Conservation (phyloP, 2,113 vertebrate species). For the Aviceda subcristata region DNA sequence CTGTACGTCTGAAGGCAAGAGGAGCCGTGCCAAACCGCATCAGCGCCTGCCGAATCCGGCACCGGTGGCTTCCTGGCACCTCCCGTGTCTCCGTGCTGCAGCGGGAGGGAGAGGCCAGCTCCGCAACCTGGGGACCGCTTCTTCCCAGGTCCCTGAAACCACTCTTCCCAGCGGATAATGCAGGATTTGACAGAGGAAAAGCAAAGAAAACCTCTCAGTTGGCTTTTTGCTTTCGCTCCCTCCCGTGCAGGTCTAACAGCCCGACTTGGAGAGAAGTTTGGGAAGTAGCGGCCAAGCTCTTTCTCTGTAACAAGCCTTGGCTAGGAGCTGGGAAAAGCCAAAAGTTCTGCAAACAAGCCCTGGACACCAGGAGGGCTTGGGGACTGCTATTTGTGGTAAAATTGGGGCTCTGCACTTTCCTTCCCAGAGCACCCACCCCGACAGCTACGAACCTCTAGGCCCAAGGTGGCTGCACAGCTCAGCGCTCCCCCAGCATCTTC, state of each 20-base stretch:
- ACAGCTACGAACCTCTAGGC: background rate
- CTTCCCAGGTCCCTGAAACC: background rate
- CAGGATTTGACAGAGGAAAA: background rate
- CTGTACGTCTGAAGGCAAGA: background rate
- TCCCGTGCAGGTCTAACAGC: background rate
- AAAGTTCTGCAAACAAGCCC: background rate
- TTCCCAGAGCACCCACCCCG: background rate
- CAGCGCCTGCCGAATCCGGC: background rate
- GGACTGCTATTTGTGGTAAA: background rate
- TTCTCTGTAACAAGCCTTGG: background rate
- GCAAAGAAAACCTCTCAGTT: background rate
- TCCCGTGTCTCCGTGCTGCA: accelerated
- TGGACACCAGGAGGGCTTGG: background rate
- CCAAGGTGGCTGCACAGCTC: background rate
- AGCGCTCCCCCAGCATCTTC: background rate
- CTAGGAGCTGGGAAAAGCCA: background rate
- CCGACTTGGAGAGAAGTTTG: accelerated
- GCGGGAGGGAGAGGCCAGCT: background rate
- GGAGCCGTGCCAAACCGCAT: background rate
- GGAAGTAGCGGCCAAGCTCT: background rate
- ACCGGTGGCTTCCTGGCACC: background rate
- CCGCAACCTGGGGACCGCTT: background rate
- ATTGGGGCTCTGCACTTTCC: background rate
- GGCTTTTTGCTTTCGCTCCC: background rate
- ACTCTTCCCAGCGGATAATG: accelerated